These are phyloP conservation scores for Trichechus manatus DNA, from an alignment of 2,113 vertebrate genomes.

Conservation along the genomic window DNA sequence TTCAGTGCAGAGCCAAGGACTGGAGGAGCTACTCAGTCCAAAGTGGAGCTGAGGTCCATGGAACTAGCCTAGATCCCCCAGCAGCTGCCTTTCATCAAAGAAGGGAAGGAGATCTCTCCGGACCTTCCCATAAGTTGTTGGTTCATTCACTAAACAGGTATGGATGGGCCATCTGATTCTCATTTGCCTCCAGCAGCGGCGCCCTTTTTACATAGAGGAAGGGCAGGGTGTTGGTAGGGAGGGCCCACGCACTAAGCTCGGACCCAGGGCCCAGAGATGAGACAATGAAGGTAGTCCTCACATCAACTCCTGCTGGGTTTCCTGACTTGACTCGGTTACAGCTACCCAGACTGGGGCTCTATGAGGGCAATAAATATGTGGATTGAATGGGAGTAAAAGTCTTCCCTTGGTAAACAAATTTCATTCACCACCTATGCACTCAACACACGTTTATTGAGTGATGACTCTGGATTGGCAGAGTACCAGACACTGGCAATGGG, in stretches of 20 bases:
- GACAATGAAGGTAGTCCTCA: background rate
- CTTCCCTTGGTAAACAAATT: conserved; percentile 33
- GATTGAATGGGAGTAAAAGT: background rate
- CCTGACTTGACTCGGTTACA: background rate
- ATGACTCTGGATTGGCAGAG: background rate
- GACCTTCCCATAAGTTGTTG: background rate
- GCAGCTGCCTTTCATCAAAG: background rate
- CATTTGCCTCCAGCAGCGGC: background rate
- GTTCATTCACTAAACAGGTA: background rate
- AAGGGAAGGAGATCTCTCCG: too few relatives aligned
- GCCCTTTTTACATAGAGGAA: background rate
- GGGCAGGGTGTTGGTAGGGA: background rate
- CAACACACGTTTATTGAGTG: background rate
- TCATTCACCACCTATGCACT: background rate
- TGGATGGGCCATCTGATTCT: background rate
- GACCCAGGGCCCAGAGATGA: too few relatives aligned
- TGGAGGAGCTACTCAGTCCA: background rate
- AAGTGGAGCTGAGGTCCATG: background rate
- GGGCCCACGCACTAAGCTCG: background rate
- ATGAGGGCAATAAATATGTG: rapidly evolving
- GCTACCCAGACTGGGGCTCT: background rate
- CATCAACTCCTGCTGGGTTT: background rate
- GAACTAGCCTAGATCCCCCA: background rate
- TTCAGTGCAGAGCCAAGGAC: background rate
- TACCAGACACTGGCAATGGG: background rate